Evolutionary conservation across 2,888 invertebrate species (phyloP), one percentile per base, ranked within the genome.

Genomic region (Actias luna): DNA sequence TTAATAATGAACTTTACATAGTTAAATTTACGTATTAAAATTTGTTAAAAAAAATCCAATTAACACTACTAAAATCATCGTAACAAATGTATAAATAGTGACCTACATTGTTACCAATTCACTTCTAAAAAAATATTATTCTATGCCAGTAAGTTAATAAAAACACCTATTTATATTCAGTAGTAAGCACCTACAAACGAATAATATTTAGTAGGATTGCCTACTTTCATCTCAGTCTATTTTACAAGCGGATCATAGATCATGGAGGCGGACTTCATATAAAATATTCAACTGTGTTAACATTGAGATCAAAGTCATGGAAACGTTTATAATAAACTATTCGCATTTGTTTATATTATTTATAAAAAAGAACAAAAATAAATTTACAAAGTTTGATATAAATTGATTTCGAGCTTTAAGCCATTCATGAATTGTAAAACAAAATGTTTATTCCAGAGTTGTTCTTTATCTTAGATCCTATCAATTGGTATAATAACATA

Each of bases 321-420:
- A 14, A 60, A 33, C 55, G 35, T 25, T 27, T 60, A 27, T 42
- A 18, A 50, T 35, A 31, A 55, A 36, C 61, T n/a, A 55, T 55
- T 7, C 55, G 1, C 16, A 55, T 55, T 7, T 55, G 55, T 55
- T 55, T 55, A 55, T 55, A 55, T 29, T 55, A 55, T 8, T 16
- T 27, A 29, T n/a, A n/a, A 55, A 27, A 29, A 29, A 55, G 25
- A 36, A 12, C 5, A 16, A n/a, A n/a, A n/a, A n/a, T n/a, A n/a
- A n/a, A n/a, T 1, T 55, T 55, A 16, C n/a, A 55, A 55, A 27
- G 0, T 29, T 2, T n/a, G 29, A 55, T 29, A 29, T 29, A n/a
- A 46, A 46, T 46, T 55, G 27, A 18, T 55, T 55, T 29, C 1
- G 29, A 16, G 16, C 29, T 55, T 29, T 16, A 55, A 55, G 7